A percentile compares a stretch with the other conserved stretches of the same genome.
Conservation (phyloP, 2,113 vertebrate genomes). For the Ammospiza nelsoni region DNA sequence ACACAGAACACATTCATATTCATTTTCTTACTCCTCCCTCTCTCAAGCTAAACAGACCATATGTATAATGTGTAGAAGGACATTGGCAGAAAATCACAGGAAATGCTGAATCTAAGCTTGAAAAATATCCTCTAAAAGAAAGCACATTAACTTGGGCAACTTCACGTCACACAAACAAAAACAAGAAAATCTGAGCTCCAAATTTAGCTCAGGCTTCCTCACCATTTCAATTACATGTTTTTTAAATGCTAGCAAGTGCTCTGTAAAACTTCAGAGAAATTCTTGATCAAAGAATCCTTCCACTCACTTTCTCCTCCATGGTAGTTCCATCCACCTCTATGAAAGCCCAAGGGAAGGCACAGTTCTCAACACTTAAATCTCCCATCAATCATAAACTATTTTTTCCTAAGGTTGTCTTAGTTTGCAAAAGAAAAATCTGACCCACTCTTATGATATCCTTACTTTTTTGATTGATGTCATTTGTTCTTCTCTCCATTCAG, state of each 20-base stretch:
- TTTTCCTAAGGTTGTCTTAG: neutral
- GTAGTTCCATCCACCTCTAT: neutral
- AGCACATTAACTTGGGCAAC: neutral
- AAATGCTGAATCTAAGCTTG: neutral
- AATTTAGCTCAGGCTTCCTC: neutral
- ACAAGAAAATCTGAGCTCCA: neutral
- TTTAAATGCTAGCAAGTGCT: neutral
- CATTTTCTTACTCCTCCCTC: neutral
- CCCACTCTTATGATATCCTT: constrained; percentile 1
- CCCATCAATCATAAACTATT: neutral
- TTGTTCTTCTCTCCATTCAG: constrained; percentile 98
- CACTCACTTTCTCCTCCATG: neutral
- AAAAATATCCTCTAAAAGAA: neutral
- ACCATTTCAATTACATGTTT: neutral
- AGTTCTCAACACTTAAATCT: neutral
- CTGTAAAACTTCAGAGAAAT: neutral
- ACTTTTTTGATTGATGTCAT: constrained; percentile 99
- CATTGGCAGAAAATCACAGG: neutral
- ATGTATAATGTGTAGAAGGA: neutral
- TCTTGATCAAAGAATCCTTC: neutral
- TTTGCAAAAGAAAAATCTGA: constrained; percentile 11
- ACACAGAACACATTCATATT: neutral
- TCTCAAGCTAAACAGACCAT: neutral
- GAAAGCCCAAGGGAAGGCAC: neutral
- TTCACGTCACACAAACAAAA: neutral